Evolutionary conservation across 1,140 invertebrate species (phyloP).

Genomic region (Vanessa tameamea): DNA sequence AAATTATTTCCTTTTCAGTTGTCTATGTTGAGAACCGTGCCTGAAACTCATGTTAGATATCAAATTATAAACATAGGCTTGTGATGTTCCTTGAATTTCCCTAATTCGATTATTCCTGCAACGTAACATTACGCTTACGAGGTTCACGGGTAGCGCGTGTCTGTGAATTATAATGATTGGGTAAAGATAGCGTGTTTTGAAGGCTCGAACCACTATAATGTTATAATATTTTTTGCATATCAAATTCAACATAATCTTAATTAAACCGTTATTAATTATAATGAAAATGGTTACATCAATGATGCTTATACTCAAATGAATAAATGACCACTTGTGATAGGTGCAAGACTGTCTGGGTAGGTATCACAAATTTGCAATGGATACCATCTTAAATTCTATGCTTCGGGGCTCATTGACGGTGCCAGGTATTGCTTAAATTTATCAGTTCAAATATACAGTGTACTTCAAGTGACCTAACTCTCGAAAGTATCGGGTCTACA

Average conservation of each 20-base stretch:
- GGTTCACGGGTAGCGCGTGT: constrained; percentile 6
- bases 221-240: not conserved
- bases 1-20: no score
- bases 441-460: no score
- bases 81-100: not conserved
- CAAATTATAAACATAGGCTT: not conserved
- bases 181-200: constrained; percentile 26
- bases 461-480: no score
- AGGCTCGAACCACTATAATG: not conserved
- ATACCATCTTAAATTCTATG: no score
- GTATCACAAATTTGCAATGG: no score
- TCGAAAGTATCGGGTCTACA: no score
- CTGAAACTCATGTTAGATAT: not conserved
- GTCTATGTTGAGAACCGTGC: no score
- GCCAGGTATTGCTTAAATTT: no score
- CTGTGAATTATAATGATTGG: constrained; percentile 26
- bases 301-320: not conserved
- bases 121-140: constrained; percentile 9
- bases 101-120: not conserved
- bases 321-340: not conserved
- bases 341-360: no score
- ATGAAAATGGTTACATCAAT: not conserved
- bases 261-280: not conserved
- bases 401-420: no score
- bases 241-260: not conserved